Percentiles rank a stretch among this genome's conserved stretches.
These are phyloP conservation scores for Sorex araneus DNA, from an alignment of 2,113 vertebrate species.

Conservation along the genomic window DNA sequence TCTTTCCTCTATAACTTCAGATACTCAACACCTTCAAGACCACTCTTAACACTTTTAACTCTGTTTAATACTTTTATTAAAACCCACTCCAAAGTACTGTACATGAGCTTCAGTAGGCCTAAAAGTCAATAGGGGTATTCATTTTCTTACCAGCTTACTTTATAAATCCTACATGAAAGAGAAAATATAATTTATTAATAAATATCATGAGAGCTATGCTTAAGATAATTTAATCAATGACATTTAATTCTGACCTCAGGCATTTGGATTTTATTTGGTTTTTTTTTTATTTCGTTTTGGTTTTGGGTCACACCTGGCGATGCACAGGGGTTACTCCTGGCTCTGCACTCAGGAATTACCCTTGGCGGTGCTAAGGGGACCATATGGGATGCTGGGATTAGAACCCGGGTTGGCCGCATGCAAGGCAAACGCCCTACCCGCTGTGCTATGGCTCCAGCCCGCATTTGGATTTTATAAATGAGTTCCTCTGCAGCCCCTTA, in stretches of 20 bases:
- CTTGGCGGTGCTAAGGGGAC: no score
- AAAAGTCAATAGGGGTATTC: constrained; percentile 40
- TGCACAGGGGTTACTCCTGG: no score
- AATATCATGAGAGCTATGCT: constrained; percentile 54
- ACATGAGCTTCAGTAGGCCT: background rate
- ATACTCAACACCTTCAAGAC: constrained; percentile 46
- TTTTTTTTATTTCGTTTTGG: no score
- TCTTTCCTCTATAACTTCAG: constrained; percentile 39
- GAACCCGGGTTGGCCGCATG: no score
- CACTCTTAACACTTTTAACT: constrained; percentile 55
- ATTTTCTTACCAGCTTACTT: constrained; percentile 53
- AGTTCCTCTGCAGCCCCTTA: constrained; percentile 15
- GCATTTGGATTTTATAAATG: constrained; percentile 52
- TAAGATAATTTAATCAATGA: constrained; percentile 73
- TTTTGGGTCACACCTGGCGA: no score
- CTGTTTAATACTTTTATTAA: constrained; percentile 54
- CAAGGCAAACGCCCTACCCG: no score
- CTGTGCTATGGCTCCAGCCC: no score
- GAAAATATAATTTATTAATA: constrained; percentile 69
- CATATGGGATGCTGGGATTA: no score
- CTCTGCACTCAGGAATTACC: no score
- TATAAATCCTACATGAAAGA: constrained; percentile 37
- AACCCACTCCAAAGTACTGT: constrained; percentile 63
- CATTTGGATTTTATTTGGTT: constrained; percentile 54
- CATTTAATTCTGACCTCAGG: constrained; percentile 60